Evolutionary conservation across 1,140 invertebrate genomes (phyloP).

Genomic region (Metaphire vulgaris): DNA sequence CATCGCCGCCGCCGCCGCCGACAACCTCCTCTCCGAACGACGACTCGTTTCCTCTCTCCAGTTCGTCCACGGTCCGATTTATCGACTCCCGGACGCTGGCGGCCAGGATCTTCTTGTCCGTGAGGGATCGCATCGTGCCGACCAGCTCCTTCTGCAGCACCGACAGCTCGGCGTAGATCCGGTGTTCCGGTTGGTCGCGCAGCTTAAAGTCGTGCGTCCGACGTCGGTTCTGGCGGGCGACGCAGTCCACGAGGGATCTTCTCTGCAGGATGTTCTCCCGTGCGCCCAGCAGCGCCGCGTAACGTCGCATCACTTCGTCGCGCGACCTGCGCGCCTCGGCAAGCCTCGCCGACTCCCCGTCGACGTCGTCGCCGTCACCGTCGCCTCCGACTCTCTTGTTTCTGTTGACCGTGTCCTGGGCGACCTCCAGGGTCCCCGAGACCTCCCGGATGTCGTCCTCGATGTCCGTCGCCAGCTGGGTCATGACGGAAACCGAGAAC

Average conservation of each 20-base stretch:
- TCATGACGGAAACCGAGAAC: neutral
- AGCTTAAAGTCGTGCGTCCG: too few relatives aligned
- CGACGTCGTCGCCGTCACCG: neutral
- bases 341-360: too few relatives aligned
- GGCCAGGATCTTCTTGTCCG: conserved; percentile 7
- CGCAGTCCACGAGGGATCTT: neutral
- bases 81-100: conserved; percentile 22
- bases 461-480: neutral
- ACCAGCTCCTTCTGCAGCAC: neutral
- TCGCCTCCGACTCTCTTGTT: neutral
- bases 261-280: neutral
- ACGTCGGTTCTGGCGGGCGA: neutral
- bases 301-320: neutral
- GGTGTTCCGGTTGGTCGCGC: neutral
- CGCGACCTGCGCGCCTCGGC: neutral
- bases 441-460: neutral
- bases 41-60: conserved; percentile 9
- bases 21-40: too few relatives aligned
- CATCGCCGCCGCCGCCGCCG: neutral
- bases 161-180: neutral
- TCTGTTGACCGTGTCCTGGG: neutral
- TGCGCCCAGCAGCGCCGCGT: neutral
- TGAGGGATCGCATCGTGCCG: neutral
- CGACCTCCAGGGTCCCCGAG: neutral
- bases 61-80: neutral